Evolutionary conservation across 2,797 vertebrate genomes (phyloP).

Genomic region (Anisognathus igniventris): DNA sequence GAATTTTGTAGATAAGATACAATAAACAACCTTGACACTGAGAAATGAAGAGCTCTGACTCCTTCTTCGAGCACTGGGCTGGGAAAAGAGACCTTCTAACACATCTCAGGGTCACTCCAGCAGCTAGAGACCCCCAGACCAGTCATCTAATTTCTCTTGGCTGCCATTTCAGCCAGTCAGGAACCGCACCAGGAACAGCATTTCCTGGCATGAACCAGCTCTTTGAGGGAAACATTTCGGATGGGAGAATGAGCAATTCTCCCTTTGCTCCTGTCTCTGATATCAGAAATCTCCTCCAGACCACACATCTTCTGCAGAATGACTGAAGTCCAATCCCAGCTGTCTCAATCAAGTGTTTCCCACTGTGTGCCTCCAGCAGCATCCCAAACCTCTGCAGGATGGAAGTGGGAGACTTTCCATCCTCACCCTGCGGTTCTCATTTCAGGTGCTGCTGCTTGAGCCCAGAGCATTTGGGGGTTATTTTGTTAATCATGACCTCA

Average conservation of each 20-base stretch:
- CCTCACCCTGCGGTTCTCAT: not conserved
- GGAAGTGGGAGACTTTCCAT: not conserved
- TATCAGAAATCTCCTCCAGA: not conserved
- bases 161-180: not conserved
- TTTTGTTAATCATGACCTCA: not conserved
- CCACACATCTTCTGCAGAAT: not conserved
- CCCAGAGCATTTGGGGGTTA: not conserved
- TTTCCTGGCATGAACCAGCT: not conserved
- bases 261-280: not conserved
- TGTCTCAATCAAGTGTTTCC: rapidly evolving
- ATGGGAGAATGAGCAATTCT: not conserved
- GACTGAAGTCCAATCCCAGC: rapidly evolving
- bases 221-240: not conserved
- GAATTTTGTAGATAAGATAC: no score
- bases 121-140: no score
- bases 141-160: slow-evolving; percentile 11
- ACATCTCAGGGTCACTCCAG: rapidly evolving
- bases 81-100: no score
- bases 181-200: not conserved
- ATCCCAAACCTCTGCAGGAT: not conserved
- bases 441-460: not conserved
- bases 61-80: no score
- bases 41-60: no score
- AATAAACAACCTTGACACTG: no score
- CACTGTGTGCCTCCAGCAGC: not conserved